Base-by-base conservation (phyloP, 2,113 vertebrate species). In the Uropsilus gracilis region DNA sequence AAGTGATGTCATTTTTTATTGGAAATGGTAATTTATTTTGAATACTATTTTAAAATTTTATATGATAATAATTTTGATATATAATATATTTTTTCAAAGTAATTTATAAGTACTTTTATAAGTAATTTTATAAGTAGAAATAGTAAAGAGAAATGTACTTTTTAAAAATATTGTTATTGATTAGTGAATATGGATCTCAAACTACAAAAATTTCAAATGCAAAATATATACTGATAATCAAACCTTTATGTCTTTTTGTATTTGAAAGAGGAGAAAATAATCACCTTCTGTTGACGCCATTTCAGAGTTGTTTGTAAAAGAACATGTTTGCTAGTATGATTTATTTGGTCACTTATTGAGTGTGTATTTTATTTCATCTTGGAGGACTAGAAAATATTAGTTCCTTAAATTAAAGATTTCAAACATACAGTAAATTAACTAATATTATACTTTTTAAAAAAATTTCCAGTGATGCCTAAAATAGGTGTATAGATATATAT, bases 11-110 rank as follows among this genome's bases (percentile, higher is more conserved):
- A n/a, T n/a, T n/a, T n/a, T n/a, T n/a, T n/a, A n/a, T 30, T 13
- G 13, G 68, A 85, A 83, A 80, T 86, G n/a, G 22, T 66, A 76
- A 90, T 92, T 87, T 85, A 61, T 81, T 86, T 75, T 68, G 86
- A 89, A 44, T 92, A 32, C 17, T 48, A 44, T 18, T 80, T 75
- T 90, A n/a, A 46, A 71, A 87, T n/a, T n/a, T n/a, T n/a, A n/a
- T n/a, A n/a, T n/a, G n/a, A n/a, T n/a, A n/a, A n/a, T n/a, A 24
- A 7, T 5, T 59, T 59, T 59, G 11, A 53, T 28, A 17, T 32
- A 28, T 66, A 20, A 76, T 44, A n/a, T n/a, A n/a, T n/a, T n/a
- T n/a, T n/a, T n/a, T n/a, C n/a, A n/a, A n/a, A n/a, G n/a, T n/a
- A n/a, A n/a, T n/a, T n/a, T n/a, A n/a, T n/a, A n/a, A n/a, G n/a